Percentiles rank a stretch among this genome's conserved stretches.
Conservation (phyloP, 2,888 invertebrate species). For the Drosophila meridionalis region DNA sequence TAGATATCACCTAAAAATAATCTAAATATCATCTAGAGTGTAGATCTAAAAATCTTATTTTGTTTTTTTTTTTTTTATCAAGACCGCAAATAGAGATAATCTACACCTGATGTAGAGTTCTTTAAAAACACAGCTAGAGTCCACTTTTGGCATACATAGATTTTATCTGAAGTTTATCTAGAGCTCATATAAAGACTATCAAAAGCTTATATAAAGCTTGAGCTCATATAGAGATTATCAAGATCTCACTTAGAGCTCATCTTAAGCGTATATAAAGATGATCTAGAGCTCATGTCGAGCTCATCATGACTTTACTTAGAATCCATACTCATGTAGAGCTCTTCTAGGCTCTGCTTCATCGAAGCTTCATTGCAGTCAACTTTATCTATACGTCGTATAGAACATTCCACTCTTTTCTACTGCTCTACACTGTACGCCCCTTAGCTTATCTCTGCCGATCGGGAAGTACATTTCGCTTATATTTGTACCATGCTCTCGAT, state of each 20-base stretch:
- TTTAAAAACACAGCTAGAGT: background rate
- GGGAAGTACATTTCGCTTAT: constrained; percentile 8
- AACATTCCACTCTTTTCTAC: background rate
- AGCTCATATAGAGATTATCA: background rate
- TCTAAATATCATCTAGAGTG: background rate
- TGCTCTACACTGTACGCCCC: background rate
- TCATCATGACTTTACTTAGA: background rate
- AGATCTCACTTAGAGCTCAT: background rate
- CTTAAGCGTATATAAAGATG: background rate
- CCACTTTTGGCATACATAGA: background rate
- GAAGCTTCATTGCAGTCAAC: background rate
- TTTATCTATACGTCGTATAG: background rate
- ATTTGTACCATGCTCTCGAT: background rate
- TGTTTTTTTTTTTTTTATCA: background rate
- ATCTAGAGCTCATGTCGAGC: background rate
- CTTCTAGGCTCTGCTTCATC: background rate
- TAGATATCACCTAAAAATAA: background rate
- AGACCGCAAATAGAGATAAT: background rate
- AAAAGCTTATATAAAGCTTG: background rate
- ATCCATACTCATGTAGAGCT: background rate
- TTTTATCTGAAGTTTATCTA: too few relatives aligned
- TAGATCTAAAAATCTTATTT: background rate
- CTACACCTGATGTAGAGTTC: background rate
- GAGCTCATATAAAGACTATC: background rate
- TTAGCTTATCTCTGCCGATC: background rate